These are phyloP conservation scores for Nothocercus nigrocapillus DNA, from an alignment of 2,113 vertebrate genomes.

Conservation along the genomic window DNA sequence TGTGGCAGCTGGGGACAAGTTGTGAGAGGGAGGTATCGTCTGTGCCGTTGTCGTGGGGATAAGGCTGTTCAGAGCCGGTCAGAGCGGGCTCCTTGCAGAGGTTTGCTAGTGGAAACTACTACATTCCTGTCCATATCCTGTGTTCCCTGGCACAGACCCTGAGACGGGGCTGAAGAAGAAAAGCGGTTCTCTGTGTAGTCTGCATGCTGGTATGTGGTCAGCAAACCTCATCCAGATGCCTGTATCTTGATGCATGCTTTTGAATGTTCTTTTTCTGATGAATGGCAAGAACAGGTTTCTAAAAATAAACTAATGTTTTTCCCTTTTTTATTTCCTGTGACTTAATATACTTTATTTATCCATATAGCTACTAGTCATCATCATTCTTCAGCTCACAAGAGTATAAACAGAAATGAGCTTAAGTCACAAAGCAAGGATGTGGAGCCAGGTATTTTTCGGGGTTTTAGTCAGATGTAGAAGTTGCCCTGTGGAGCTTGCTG, in stretches of 20 bases:
- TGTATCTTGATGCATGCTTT: conserved; percentile 62
- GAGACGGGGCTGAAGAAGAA: conserved; percentile 26
- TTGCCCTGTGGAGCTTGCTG: background rate
- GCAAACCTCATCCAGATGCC: conserved; percentile 67
- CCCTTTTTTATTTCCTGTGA: conserved; percentile 36
- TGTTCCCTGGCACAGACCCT: conserved; percentile 1
- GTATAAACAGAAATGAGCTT: conserved; percentile 38
- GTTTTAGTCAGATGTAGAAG: conserved; percentile 13
- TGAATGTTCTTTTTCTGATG: conserved; percentile 69
- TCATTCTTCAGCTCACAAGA: conserved; percentile 5
- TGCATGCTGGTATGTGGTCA: conserved; percentile 34
- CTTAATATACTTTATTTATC: conserved; percentile 70
- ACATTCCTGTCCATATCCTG: background rate
- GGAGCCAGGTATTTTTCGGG: conserved; percentile 34
- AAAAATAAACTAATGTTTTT: conserved; percentile 75
- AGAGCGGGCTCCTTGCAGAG: background rate
- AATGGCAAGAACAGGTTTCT: conserved; percentile 75
- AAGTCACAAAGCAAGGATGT: conserved; percentile 13
- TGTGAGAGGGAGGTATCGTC: background rate
- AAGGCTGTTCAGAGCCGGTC: background rate
- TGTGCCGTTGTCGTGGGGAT: background rate
- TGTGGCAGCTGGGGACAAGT: background rate
- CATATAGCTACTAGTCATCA: conserved; percentile 26
- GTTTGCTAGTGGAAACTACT: background rate
- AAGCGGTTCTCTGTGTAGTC: conserved; percentile 56